These are phyloP conservation scores for Agonum fuliginosum DNA, from an alignment of 2,888 invertebrate genomes.

Conservation along the genomic window DNA sequence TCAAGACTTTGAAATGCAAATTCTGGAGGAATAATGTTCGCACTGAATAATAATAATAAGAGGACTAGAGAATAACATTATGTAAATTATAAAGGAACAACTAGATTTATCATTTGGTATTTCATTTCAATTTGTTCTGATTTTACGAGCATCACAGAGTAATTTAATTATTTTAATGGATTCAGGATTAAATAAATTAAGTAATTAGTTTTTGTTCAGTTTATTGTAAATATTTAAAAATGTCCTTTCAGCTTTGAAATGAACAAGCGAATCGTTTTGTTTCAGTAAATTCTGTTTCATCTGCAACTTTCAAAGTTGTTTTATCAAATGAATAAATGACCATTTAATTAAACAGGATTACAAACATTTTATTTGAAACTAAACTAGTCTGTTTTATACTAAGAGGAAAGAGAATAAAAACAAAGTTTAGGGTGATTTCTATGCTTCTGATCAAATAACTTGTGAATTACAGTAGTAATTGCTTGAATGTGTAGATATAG, in stretches of 20 bases:
- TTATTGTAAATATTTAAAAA: neutral
- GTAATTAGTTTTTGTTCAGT: neutral
- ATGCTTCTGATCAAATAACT: too few relatives aligned
- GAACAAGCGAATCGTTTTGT: too few relatives aligned
- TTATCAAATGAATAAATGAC: neutral
- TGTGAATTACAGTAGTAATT: too few relatives aligned
- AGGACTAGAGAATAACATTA: constrained; percentile 16
- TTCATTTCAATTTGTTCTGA: neutral
- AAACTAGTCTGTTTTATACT: too few relatives aligned
- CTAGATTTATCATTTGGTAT: neutral
- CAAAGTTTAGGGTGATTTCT: too few relatives aligned
- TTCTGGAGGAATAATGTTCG: constrained; percentile 15
- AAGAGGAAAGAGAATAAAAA: too few relatives aligned
- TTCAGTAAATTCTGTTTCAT: neutral
- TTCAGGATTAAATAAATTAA: constrained; percentile 9
- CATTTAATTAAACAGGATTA: too few relatives aligned
- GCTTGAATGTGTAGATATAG: too few relatives aligned
- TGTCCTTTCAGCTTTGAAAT: neutral
- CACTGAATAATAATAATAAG: constrained; percentile 27
- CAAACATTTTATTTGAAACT: too few relatives aligned
- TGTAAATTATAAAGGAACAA: neutral
- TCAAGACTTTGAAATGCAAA: constrained; percentile 29
- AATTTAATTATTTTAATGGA: constrained; percentile 8
- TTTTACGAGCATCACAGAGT: neutral
- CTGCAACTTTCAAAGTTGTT: neutral